Evolutionary conservation across 2,888 invertebrate species (phyloP).

Genomic region (Pyrochroa serraticornis): DNA sequence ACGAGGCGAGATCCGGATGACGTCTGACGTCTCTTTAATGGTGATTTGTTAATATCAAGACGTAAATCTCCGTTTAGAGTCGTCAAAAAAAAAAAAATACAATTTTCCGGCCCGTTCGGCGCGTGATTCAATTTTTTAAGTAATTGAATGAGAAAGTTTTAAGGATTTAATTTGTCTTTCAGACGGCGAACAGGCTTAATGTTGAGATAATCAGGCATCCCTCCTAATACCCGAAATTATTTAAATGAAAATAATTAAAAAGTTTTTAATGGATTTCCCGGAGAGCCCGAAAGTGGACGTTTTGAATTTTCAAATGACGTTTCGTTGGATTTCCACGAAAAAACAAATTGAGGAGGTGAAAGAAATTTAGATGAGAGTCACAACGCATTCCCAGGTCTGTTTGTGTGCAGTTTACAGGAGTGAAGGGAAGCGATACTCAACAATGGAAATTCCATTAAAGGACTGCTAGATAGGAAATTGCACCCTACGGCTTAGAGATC

Average conservation of each 20-base stretch:
- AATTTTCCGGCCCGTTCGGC: slow-evolving; percentile 5
- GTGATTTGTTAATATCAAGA: no score
- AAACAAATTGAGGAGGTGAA: no score
- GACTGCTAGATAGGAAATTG: slow-evolving; percentile 15
- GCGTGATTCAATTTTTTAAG: slow-evolving; percentile 3
- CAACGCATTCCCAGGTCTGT: slow-evolving; percentile 8
- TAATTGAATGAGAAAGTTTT: slow-evolving; percentile 25
- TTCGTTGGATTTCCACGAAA: no score
- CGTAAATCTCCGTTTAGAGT: no score
- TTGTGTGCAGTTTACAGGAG: slow-evolving; percentile 16
- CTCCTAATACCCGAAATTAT: slow-evolving; percentile 13
- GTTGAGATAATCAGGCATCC: slow-evolving; percentile 19
- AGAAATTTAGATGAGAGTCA: not conserved
- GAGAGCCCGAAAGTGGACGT: not conserved
- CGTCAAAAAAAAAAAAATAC: not conserved
- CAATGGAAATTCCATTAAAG: slow-evolving; percentile 26
- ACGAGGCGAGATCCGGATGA: no score
- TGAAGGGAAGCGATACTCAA: slow-evolving; percentile 15
- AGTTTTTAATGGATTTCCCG: slow-evolving; percentile 17
- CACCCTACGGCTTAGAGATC: slow-evolving; percentile 9
- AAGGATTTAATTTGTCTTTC: slow-evolving; percentile 22
- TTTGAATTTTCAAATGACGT: no score
- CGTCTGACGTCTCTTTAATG: no score
- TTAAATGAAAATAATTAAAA: slow-evolving; percentile 20
- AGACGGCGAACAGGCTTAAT: slow-evolving; percentile 24